Evolutionary conservation across 1,140 invertebrate genomes (phyloP), one percentile per base, ranked within the genome.

Genomic region (Cepaea nemoralis): DNA sequence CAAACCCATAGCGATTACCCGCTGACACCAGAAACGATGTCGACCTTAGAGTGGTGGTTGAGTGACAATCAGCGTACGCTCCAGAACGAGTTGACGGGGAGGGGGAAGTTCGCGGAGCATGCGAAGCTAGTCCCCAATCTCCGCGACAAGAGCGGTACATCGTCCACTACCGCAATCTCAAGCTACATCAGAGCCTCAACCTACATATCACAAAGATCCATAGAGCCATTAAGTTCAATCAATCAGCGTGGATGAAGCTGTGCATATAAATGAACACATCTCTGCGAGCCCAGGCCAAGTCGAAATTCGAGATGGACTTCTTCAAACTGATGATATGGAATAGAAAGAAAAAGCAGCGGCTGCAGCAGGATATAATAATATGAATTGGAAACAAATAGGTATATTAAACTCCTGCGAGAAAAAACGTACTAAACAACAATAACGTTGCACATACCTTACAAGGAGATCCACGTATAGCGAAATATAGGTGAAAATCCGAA

Each of bases 291-390:
- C 67, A 66, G 33, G 83, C 91, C n/a, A 89, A 75, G 37, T 90
- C 86, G 79, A 87, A 87, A 33, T 92, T 93, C 84, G 88, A 90
- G 83, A 90, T 92, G 86, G 88, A 92, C 77, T 88, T 91, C 73
- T 93, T 83, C 82, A 93, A 93, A 87, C 76, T 92, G 12, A 87
- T 91, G 84, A 92, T n/a, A n/a, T n/a, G n/a, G n/a, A n/a, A n/a
- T n/a, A n/a, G n/a, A n/a, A n/a, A n/a, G n/a, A n/a, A n/a, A n/a
- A n/a, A n/a, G n/a, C n/a, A n/a, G n/a, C n/a, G n/a, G n/a, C n/a
- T n/a, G n/a, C n/a, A n/a, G n/a, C n/a, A n/a, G n/a, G n/a, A n/a
- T n/a, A n/a, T n/a, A n/a, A n/a, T n/a, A n/a, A n/a, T n/a, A n/a
- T n/a, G n/a, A n/a, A n/a, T n/a, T n/a, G n/a, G n/a, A n/a, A n/a